Conservation (phyloP, 2,113 vertebrate species). For the Petrocephalus microphthalmus region DNA sequence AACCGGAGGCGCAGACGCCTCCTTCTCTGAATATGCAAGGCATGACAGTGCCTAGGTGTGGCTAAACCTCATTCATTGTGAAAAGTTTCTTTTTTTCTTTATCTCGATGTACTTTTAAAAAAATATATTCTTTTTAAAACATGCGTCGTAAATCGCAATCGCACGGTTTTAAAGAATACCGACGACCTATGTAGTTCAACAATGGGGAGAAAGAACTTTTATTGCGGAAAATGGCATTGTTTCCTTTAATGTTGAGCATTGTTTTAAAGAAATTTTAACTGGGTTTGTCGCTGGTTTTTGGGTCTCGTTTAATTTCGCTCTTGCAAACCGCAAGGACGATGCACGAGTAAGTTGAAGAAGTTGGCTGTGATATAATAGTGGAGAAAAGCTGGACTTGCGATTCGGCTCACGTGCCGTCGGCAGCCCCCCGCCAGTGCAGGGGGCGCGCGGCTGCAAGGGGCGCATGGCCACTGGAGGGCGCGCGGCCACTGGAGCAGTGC, state of each 20-base stretch:
- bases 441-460: not conserved
- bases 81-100: not conserved
- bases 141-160: not conserved
- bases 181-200: not conserved
- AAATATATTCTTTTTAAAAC: not conserved
- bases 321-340: not conserved
- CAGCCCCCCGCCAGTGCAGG: not conserved
- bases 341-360: not conserved
- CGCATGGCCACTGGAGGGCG: not conserved
- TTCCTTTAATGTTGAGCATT: not conserved
- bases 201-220: not conserved
- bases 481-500: not conserved
- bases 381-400: not conserved
- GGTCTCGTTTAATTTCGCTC: not conserved
- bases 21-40: not conserved
- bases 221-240: not conserved
- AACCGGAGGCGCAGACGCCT: not conserved
- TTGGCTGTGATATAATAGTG: not conserved
- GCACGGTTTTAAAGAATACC: too few relatives aligned
- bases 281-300: not conserved
- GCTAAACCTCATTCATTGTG: not conserved
- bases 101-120: not conserved
- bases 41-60: conserved; percentile 18
- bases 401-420: not conserved
- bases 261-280: not conserved